Conservation (phyloP, 53 echinoderm and acorn worm genomes). For the Echinarachnius parma region DNA sequence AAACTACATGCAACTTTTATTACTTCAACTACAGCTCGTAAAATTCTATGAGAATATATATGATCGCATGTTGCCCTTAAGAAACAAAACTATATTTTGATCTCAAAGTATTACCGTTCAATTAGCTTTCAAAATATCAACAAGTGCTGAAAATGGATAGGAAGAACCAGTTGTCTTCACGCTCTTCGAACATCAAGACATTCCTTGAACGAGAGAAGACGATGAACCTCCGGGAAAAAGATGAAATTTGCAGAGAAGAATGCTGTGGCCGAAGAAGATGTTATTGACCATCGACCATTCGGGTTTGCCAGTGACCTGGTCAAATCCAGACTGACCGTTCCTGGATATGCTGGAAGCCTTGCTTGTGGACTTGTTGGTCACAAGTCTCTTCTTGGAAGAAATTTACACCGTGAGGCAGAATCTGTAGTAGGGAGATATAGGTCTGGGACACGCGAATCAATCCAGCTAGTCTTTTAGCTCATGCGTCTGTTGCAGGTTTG, state of each 20-base stretch:
- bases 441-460: no score
- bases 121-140: not conserved
- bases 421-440: no score
- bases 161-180: no score
- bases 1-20: no score
- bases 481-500: conserved; percentile 35
- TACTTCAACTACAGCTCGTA: no score
- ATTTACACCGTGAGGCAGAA: no score
- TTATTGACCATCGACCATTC: conserved; percentile 32
- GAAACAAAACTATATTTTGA: no score
- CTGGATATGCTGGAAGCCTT: no score
- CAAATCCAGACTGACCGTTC: conserved; percentile 5
- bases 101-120: not conserved
- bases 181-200: not conserved
- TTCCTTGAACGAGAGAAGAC: conserved; percentile 35
- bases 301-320: not conserved
- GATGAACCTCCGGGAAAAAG: conserved; percentile 21
- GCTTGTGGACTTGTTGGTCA: no score
- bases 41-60: no score
- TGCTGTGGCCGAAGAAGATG: not conserved
- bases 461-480: conserved; percentile 23
- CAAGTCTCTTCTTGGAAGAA: no score
- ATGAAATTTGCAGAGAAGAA: not conserved
- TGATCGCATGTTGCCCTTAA: no score
- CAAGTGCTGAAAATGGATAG: not conserved